Base-by-base conservation (phyloP, 2,797 vertebrate genomes). In the Pogonophryne albipinna region DNA sequence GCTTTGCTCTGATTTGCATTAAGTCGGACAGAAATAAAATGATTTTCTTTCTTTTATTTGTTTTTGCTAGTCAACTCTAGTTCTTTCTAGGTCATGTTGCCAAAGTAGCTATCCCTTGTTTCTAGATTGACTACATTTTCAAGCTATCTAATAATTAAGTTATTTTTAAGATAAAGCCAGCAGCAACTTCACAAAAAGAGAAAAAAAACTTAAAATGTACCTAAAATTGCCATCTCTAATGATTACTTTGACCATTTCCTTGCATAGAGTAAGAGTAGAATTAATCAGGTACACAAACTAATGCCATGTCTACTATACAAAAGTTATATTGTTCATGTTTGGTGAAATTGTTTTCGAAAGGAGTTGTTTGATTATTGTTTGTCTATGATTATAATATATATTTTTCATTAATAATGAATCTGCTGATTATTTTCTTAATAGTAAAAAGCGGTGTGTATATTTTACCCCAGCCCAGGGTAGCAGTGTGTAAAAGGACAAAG, bases 31-130 rank as follows among this genome's bases (percentile, higher is more conserved):
- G n/a, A n/a, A 47, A 19, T 46, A 42, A 52, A 9, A 19, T 9
- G 6, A n/a, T 45, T 12, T 47, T 1, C 4, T 46, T 19, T 41
- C 19, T 27, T 65, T 50, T 10, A 6, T 66, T 55, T 14, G 44
- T 34, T 61, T 68, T 71, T 65, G 38, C 65, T 62, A 76, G 69
- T 69, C 66, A 69, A 66, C 34, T 13, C 1, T 31, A 51, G 46
- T 31, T 47, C 16, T 55, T 53, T 55, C 70, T 77, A 59, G 31
- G 59, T 27, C 20, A 59, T 46, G 42, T 16, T 20, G 50, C 17
- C 11, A 51, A 31, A 61, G 50, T 46, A 74, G 73, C 81, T 80
- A 76, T 76, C 61, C 4, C 72, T 61, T 65, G 64, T 47, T 50
- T 7, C 4, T 46, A 4, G 15, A 56, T 53, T 6, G 19, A 46